Conservation (phyloP, 1,140 invertebrate species). For the Riptortus pedestris region DNA sequence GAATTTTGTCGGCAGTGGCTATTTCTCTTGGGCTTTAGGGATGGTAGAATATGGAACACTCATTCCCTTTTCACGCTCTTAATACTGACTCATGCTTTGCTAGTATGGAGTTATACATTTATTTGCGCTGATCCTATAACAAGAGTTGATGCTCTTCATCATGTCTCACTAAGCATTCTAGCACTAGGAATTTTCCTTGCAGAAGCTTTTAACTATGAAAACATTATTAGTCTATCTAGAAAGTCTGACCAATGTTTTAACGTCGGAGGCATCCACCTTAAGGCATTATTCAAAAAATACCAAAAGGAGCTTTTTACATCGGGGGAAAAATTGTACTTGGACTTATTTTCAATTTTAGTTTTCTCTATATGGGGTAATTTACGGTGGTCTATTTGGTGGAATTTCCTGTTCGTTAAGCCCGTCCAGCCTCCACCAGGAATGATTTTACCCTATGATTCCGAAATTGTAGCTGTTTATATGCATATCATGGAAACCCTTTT, state of each 20-base stretch:
- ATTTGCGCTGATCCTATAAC: background rate
- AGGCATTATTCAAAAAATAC: background rate
- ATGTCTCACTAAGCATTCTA: background rate
- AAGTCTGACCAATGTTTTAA: background rate
- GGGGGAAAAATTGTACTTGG: background rate
- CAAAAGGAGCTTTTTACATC: background rate
- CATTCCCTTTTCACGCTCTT: background rate
- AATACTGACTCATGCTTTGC: background rate
- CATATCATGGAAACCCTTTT: background rate
- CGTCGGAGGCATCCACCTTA: background rate
- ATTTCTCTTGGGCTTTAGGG: background rate
- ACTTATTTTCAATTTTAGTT: background rate
- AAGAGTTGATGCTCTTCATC: background rate
- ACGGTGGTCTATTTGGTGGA: background rate
- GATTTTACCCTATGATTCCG: background rate
- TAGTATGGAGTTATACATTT: background rate
- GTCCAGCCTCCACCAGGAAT: background rate
- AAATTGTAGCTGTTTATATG: background rate
- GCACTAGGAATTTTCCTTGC: background rate
- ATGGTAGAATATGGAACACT: background rate
- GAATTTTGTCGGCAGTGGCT: background rate
- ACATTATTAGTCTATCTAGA: background rate
- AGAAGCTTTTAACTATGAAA: background rate
- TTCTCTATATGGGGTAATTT: background rate
- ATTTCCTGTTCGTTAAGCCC: background rate